These are phyloP conservation scores for Andrena bucephala DNA, from an alignment of 2,888 invertebrate species.

Conservation along the genomic window DNA sequence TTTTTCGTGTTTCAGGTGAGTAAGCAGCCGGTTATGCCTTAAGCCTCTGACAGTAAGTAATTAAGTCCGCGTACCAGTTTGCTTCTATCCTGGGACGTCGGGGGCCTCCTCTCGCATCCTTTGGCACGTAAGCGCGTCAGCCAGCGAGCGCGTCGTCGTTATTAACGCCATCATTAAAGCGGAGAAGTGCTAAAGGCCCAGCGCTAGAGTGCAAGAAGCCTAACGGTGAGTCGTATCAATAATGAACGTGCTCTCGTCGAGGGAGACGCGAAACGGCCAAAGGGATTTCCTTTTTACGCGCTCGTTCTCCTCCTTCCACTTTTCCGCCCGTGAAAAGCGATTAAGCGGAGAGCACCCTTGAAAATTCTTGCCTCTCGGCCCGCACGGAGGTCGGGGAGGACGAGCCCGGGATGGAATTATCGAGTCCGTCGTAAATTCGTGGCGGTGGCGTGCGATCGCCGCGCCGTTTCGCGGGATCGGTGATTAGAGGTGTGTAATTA, in stretches of 20 bases:
- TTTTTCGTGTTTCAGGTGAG: conserved; percentile 77
- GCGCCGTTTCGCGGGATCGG: conserved; percentile 57
- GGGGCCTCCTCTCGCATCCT: conserved; percentile 35
- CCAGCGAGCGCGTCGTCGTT: conserved; percentile 56
- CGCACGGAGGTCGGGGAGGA: background rate
- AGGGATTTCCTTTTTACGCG: conserved; percentile 32
- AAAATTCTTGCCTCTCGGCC: conserved; percentile 28
- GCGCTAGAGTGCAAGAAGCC: conserved; percentile 15
- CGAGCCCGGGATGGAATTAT: conserved; percentile 35
- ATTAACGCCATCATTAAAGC: conserved; percentile 76
- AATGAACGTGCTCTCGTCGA: conserved; percentile 51
- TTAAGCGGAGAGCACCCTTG: conserved; percentile 36
- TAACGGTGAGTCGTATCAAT: conserved; percentile 58
- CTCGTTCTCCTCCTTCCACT: background rate
- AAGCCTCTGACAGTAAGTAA: conserved; percentile 71
- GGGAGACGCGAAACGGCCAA: conserved; percentile 1
- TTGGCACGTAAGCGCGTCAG: conserved; percentile 57
- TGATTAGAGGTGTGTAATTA: conserved; percentile 69
- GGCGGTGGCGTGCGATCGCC: conserved; percentile 12
- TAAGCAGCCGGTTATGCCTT: conserved; percentile 67
- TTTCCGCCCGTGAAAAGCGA: conserved; percentile 9
- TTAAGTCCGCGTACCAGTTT: conserved; percentile 66
- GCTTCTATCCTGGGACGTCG: conserved; percentile 20
- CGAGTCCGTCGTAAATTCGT: conserved; percentile 53
- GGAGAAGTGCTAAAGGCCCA: conserved; percentile 65